Base-by-base conservation (phyloP, 2,888 invertebrate genomes). In the Lomographa bimaculata region DNA sequence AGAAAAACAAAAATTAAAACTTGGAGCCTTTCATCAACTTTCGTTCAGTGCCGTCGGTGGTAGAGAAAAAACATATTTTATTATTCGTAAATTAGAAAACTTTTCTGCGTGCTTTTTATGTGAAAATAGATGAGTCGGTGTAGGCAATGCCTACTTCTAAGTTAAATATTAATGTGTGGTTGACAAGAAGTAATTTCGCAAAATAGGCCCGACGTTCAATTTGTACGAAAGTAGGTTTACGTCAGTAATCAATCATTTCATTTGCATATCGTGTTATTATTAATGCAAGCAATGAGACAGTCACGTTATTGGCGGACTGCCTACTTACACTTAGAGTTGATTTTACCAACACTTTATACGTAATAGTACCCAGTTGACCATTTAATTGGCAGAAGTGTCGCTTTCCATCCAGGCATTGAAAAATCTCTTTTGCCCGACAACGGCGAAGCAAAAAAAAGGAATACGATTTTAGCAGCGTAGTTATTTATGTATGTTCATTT, bases 61-160 rank as follows among this genome's bases (percentile, higher is more conserved):
- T 57, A 67, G 70, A 69, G 71, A 72, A 70, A 71, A 80, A 77
- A 77, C 71, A 76, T 77, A 75, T 79, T 77, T 79, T 77, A 76
- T 78, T 79, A 78, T 79, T 80, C 76, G 65, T 75, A 83, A 81
- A 83, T 83, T 83, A 79, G 73, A 81, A 81, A 83, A 83, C 65
- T 83, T 82, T 78, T 68, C 62, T 65, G 63, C 65, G 69, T 73
- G 65, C 60, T 76, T 71, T 66, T 67, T 57, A 57, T 60, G 57
- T 66, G 54, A 64, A 72, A 71, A 57, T 55, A 57, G 63, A 66
- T 57, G 63, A 71, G 64, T 61, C 62, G 63, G 36, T 38, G 24
- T 4, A 3, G 14, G 40, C 23, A 49, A 48, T 51, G 34, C 34
- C 44, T 44, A 42, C 18, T 36, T 14, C 4, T 4, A 4, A 14